Conservation (phyloP, 2,113 vertebrate species). For the Arothron firmamentum region DNA sequence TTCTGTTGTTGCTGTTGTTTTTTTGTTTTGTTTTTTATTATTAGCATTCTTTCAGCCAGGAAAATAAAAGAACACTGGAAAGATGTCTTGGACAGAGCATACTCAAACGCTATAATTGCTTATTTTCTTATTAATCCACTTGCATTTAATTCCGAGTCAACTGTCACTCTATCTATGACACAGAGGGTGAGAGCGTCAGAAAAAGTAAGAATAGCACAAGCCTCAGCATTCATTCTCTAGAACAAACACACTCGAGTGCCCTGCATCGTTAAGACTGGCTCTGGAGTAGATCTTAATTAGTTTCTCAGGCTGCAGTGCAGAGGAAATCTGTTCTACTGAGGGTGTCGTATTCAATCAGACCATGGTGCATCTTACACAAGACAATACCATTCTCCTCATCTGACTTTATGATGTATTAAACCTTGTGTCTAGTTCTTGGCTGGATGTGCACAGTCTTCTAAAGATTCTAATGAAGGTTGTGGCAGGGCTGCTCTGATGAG, state of each 20-base stretch:
- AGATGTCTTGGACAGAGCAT: neutral
- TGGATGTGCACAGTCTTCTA: neutral
- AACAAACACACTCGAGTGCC: constrained; percentile 29
- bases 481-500: too few relatives aligned
- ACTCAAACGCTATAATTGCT: neutral
- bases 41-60: neutral
- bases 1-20: neutral
- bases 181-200: constrained; percentile 29
- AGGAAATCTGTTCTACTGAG: constrained; percentile 13
- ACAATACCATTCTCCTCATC: too few relatives aligned
- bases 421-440: neutral
- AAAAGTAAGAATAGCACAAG: constrained; percentile 54
- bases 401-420: too few relatives aligned
- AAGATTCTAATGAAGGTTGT: constrained; percentile 2
- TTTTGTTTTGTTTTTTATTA: neutral
- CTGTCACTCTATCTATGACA: constrained; percentile 7
- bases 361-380: too few relatives aligned
- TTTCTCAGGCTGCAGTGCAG: neutral
- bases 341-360: constrained; percentile 10
- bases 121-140: constrained; percentile 1
- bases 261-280: constrained; percentile 34
- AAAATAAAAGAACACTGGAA: neutral
- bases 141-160: too few relatives aligned
- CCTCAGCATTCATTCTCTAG: constrained; percentile 29
- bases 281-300: constrained; percentile 1